Evolutionary conservation across 1,140 invertebrate species (phyloP), one percentile per base, ranked within the genome.

Genomic region (Argopecten irradians): DNA sequence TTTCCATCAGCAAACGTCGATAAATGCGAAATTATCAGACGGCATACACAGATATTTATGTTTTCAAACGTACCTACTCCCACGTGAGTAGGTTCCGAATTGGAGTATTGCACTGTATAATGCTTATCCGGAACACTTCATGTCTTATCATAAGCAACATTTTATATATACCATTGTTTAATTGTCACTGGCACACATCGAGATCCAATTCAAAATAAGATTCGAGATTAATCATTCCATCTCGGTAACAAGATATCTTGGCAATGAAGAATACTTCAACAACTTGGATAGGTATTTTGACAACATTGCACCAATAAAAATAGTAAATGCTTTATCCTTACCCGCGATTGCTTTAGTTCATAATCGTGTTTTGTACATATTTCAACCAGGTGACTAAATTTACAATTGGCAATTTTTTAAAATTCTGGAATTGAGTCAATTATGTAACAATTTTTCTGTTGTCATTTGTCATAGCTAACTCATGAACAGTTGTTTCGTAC

Each of bases 11-110:
- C 5, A 71, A 71, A 71, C 55, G 16, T 71, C 55, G 55, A 71
- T 71, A 71, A 71, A 71, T 71, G 28, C 55, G 55, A 71, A 46
- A 71, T 71, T 71, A 71, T 28, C 55, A 71, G 55, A n/a, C 22
- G 55, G 55, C 5, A 71, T 71, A 22, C 55, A 5, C 22, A n/a
- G 55, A 71, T 28, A 71, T 71, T 71, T 71, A 28, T 71, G 55
- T n/a, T 71, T 71, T 71, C 55, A 28, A 71, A 28, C n/a, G 28
- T 71, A 28, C 55, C 28, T 28, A 71, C 43, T 19, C 43, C 43
- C 43, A 16, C 43, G 43, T 46, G 43, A 46, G 43, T 46, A 46
- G 43, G 22, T 46, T 46, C 22, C 22, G 43, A 46, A 19, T 16
- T 46, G 13, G 43, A 8, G 43, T 16, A 46, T 16, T 46, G 43